Base-by-base conservation (phyloP, 2,888 invertebrate genomes). In the Pristionchus fissidentatus region DNA sequence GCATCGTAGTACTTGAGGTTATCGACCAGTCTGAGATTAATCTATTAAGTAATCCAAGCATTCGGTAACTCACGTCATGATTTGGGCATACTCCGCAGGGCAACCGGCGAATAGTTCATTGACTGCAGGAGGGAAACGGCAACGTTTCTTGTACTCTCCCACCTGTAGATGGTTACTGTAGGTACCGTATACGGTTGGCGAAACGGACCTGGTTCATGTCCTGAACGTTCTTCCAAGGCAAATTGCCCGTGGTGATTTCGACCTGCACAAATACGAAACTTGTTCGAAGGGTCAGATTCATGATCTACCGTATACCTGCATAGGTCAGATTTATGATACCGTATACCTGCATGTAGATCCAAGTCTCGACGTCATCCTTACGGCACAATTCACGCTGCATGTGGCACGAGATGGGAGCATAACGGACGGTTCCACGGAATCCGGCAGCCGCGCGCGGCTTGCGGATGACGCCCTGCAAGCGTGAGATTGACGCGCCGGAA, bases 381-480 rank as follows among this genome's bases (percentile, higher is more conserved):
- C 89, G 85, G 86, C 90, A 90, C 77, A 90, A 84, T 55, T 90
- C 90, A 15, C 89, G 52, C 83, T 90, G 89, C 75, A 90, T 83
- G 80, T 90, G 90, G 85, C 90, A 90, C 83, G 88, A 88, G 85
- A 90, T 88, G 66, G 90, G 88, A 0, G 90, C 90, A 83, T 90
- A 90, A 52, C 90, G 88, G 77, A 90, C 90, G 70, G 90, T 90
- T 83, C 90, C 90, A 55, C 90, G 89, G 87, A 90, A 90, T 13
- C 90, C 90, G 84, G 90, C 90, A 19, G 89, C 89, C 57, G 88
- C 88, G 57, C 91, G 87, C 13, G 91, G 91, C 85, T 89, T 91
- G 46, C 89, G 81, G 84, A 89, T 89, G n/a, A 86, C 86, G 41
- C 89, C 91, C 85, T 90, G 43, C 38, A 66, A 66, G 62, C 62